phyloP scores from a whole-genome alignment of 2,888 invertebrate species.

The Caprella mutica region DNA sequence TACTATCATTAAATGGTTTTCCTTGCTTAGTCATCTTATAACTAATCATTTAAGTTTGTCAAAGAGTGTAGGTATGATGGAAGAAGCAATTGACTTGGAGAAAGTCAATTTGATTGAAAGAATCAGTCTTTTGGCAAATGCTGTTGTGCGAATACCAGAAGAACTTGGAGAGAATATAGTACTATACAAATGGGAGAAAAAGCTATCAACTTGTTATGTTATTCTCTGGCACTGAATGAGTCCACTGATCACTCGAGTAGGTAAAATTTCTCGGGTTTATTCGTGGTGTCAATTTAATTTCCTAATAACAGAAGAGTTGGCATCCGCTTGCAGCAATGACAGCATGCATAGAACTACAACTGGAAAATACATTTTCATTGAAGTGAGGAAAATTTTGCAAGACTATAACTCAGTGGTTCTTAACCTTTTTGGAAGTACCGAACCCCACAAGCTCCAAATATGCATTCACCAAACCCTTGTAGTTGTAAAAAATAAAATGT shows the following conservation, averaged over 20 bases:
- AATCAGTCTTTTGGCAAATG: slow-evolving; percentile 1
- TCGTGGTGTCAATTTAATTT: not conserved
- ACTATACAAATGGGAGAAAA: not conserved
- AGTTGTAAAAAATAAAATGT: too few species aligned
- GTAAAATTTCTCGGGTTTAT: not conserved
- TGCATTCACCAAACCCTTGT: too few species aligned
- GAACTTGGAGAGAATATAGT: not conserved
- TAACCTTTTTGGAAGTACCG: too few species aligned
- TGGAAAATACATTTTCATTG: not conserved
- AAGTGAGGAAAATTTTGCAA: slow-evolving; percentile 5
- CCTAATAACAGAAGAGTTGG: not conserved
- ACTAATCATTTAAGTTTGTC: too few species aligned
- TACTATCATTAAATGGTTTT: slow-evolving; percentile 1
- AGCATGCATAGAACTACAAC: not conserved
- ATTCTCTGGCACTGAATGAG: slow-evolving; percentile 1
- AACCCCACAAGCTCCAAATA: too few species aligned
- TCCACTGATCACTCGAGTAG: not conserved
- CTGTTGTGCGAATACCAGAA: slow-evolving; percentile 3
- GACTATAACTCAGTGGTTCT: slow-evolving; percentile 1
- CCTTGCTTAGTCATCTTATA: too few species aligned
- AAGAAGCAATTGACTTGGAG: slow-evolving; percentile 1
- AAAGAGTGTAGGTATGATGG: slow-evolving; percentile 9
- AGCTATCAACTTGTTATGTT: slow-evolving; percentile 1
- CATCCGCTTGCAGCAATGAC: not conserved
- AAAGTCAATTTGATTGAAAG: not conserved